phyloP scores from a whole-genome alignment of 2,113 vertebrate species.

The Sinocyclocheilus rhinocerous region DNA sequence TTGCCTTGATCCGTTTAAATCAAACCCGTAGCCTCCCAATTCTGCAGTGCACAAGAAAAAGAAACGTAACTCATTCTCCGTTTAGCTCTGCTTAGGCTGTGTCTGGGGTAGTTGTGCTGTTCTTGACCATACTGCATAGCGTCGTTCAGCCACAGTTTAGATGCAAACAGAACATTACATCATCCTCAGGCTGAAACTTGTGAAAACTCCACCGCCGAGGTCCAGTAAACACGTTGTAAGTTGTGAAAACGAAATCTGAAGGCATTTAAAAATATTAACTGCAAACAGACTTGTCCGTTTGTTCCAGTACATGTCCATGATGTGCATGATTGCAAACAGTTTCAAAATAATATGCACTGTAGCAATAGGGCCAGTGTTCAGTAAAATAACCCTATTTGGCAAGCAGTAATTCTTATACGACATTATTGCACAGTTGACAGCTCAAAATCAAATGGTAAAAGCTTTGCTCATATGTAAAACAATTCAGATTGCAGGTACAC shows the following conservation, averaged over 20 bases:
- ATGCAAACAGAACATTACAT: conserved; percentile 16
- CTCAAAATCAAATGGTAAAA: conserved; percentile 48
- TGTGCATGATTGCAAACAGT: conserved; percentile 10
- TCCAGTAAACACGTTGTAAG: background rate
- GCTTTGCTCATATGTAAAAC: conserved; percentile 40
- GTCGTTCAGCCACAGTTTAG: conserved; percentile 3
- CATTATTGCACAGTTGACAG: conserved; percentile 62
- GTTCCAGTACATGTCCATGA: background rate
- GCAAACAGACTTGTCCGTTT: too few relatives aligned
- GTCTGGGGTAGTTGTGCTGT: conserved; percentile 35
- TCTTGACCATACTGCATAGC: conserved; percentile 33
- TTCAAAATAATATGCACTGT: conserved; percentile 4
- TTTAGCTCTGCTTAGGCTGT: conserved; percentile 5
- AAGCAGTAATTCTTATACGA: conserved; percentile 64
- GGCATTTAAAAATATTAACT: background rate
- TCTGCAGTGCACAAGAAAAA: conserved; percentile 20
- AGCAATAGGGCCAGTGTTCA: conserved; percentile 51
- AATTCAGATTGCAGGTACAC: conserved; percentile 49
- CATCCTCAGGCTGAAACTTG: background rate
- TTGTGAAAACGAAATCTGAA: conserved; percentile 8
- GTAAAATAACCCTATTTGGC: conserved; percentile 66
- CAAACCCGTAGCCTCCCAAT: conserved; percentile 21
- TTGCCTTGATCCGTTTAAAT: conserved; percentile 41
- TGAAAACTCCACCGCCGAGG: background rate
- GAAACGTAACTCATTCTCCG: background rate